Percentiles rank a stretch among this genome's conserved stretches.
These are phyloP conservation scores for Heliocidaris erythrogramma DNA, from an alignment of 35 echinoderm and acorn worm species.

Conservation along the genomic window DNA sequence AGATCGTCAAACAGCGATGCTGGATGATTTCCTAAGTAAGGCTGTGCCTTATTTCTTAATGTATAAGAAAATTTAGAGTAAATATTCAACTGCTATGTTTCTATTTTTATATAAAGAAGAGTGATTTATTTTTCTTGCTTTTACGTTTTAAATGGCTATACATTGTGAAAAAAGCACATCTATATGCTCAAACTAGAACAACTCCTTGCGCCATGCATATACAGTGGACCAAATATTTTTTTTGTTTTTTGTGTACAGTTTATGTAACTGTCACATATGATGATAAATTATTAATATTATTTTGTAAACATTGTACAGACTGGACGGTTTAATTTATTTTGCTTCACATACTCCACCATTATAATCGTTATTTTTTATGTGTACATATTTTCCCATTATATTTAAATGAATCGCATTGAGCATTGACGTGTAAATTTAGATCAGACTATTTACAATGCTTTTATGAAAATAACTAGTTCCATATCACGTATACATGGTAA, in stretches of 20 bases:
- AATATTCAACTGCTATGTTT: slow-evolving; percentile 44
- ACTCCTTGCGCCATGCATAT: not conserved
- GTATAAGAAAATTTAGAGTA: not conserved
- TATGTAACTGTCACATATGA: not conserved
- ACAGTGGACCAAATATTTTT: slow-evolving; percentile 21
- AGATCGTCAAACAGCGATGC: not conserved
- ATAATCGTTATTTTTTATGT: not conserved
- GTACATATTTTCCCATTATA: not conserved
- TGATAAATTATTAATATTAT: not conserved
- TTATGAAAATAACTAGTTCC: not conserved
- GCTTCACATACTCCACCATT: not conserved
- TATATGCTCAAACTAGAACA: slow-evolving; percentile 3
- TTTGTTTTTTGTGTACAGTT: slow-evolving; percentile 14
- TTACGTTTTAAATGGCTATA: slow-evolving; percentile 2
- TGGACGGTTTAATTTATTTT: slow-evolving; percentile 21
- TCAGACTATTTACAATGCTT: not conserved
- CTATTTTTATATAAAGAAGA: slow-evolving; percentile 49
- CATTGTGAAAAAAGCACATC: not conserved
- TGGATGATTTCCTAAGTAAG: not conserved
- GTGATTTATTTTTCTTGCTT: slow-evolving; percentile 52
- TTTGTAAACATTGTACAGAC: slow-evolving; percentile 23
- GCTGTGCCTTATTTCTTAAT: slow-evolving; percentile 48
- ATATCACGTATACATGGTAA: not conserved
- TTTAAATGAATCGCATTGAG: not conserved
- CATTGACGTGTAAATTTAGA: not conserved